Conservation (phyloP, 2,888 invertebrate species). For the Cephus rjabovi region DNA sequence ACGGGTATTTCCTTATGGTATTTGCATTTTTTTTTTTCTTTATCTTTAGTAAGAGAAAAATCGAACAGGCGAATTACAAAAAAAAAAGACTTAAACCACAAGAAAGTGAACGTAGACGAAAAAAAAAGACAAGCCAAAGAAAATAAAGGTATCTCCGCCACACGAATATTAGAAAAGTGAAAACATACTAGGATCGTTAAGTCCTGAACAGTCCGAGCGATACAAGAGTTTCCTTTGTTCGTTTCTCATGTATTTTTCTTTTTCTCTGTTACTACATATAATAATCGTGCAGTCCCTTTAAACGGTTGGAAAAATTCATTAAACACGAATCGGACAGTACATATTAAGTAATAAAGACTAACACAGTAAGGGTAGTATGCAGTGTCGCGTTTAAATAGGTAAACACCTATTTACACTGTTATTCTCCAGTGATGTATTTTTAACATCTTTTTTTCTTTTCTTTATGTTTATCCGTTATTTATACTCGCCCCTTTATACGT, state of each 20-base stretch:
- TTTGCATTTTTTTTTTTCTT: not conserved
- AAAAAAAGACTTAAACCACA: conserved; percentile 8
- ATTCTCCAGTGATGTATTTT: not conserved
- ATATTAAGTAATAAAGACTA: conserved; percentile 40
- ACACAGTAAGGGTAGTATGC: conserved; percentile 36
- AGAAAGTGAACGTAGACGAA: conserved; percentile 25
- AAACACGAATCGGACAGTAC: not conserved
- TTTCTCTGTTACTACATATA: not conserved
- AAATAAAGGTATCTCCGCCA: not conserved
- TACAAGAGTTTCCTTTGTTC: not conserved
- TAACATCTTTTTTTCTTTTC: not conserved
- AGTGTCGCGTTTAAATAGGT: not conserved
- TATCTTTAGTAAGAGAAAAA: conserved; percentile 13
- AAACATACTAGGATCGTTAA: not conserved
- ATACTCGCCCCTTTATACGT: not conserved
- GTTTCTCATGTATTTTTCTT: not conserved
- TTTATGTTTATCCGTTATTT: not conserved
- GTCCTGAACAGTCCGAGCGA: not conserved
- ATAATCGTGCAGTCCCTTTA: not conserved
- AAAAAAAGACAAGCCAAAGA: not conserved
- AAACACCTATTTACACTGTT: not conserved
- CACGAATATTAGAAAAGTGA: not conserved
- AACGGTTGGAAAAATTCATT: not conserved
- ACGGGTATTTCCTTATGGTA: conserved; percentile 2
- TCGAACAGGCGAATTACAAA: conserved; percentile 7